Conservation (phyloP, 2,888 invertebrate genomes). For the Drosophila melanocephala region DNA sequence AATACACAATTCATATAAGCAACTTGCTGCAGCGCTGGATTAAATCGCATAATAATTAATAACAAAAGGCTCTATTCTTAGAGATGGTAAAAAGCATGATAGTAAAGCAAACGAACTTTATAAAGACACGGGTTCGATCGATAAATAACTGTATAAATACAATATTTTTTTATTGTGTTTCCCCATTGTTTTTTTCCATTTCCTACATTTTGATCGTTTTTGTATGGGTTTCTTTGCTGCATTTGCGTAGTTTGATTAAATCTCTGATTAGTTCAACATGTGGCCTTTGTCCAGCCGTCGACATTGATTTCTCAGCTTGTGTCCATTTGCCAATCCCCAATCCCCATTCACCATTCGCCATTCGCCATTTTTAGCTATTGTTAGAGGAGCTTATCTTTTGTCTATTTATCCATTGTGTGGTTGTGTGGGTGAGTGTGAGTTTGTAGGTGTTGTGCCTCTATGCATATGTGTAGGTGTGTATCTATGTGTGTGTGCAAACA, state of each 20-base stretch:
- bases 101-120: not conserved
- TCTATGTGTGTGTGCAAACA: not conserved
- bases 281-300: conserved; percentile 65
- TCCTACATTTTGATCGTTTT: conserved; percentile 24
- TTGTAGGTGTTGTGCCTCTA: not conserved
- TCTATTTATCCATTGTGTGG: conserved; percentile 18
- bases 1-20: not conserved
- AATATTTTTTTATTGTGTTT: conserved; percentile 21
- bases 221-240: conserved; percentile 36
- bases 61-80: not conserved
- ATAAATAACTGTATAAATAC: conserved; percentile 7
- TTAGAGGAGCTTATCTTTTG: conserved; percentile 27
- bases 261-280: conserved; percentile 73
- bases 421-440: conserved; percentile 21
- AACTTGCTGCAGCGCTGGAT: conserved; percentile 1
- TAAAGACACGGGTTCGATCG: not conserved
- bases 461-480: not conserved
- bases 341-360: conserved; percentile 9
- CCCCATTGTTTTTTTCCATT: not conserved
- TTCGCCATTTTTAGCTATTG: conserved; percentile 49
- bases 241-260: conserved; percentile 72
- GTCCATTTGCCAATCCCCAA: conserved; percentile 35
- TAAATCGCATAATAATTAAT: not conserved
- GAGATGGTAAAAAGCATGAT: no score
- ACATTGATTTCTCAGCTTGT: conserved; percentile 76